Base-by-base conservation (phyloP, 2,888 invertebrate species). In the Hydraecia micacea region DNA sequence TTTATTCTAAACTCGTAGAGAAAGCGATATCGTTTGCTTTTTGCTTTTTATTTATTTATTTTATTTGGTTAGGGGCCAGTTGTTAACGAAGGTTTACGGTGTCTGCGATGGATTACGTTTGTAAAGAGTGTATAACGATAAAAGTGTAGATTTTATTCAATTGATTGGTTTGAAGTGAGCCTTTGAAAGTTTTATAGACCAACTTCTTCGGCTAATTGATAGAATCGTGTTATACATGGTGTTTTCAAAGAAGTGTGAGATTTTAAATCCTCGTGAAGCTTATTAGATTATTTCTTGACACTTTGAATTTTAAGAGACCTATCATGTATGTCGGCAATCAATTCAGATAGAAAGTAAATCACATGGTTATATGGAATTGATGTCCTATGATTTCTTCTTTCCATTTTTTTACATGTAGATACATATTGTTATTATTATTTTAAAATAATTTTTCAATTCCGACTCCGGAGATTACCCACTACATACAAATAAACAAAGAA, bases 21-120 rank as follows among this genome's bases (percentile, higher is more conserved):
- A 91, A 91, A 91, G 91, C 85, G 81, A 75, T 80, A 77, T 62
- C 81, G 86, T 85, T 86, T 84, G 73, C 86, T 87, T 88, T 88
- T 86, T 86, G 81, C 83, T 89, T 89, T 85, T 88, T 88, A 86
- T 88, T 88, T 90, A 85, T 89, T 86, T 90, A 85, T 86, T 86
- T 88, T 87, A 83, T 88, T 89, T 88, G 75, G 65, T 85, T 77
- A 83, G 80, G 80, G 77, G 79, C 79, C 42, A 71, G 71, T 79
- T 62, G 73, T 73, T 80, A 85, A 62, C 21, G 18, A 79, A 73
- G 67, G 63, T 78, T 81, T 72, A 80, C 69, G 73, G 73, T n/a
- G 55, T n/a, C 13, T n/a, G 55, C 55, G 55, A 58, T 58, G n/a
- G 68, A 79, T 83, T 68, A 72, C 42, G 73, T 70, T 58, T 75